A percentile compares a stretch with the other conserved stretches of the same genome.
Evolutionary conservation across 1,140 invertebrate species (phyloP).

Genomic region (Globodera rostochiensis): DNA sequence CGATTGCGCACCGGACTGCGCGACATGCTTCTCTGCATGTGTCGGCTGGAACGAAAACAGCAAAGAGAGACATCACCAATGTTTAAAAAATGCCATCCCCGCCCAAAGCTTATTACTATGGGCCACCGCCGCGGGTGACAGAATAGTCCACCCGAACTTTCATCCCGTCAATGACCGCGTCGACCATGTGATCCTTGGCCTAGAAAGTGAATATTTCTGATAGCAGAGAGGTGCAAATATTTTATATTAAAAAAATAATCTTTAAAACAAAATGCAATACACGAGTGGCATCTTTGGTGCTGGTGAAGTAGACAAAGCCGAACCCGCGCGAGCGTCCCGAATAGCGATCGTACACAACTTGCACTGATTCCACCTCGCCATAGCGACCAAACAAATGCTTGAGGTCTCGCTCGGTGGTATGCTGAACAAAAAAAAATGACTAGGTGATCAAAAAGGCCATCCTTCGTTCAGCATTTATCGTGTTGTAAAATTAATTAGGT

Average conservation of each 20-base stretch:
- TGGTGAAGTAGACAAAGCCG: conserved; percentile 93
- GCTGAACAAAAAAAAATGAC: not conserved
- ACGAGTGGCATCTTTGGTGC: conserved; percentile 82
- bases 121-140: conserved; percentile 73
- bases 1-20: conserved; percentile 30
- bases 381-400: conserved; percentile 42
- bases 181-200: conserved; percentile 88
- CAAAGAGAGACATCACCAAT: conserved; percentile 8
- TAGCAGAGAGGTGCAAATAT: not conserved
- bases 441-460: no score
- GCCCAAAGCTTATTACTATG: conserved; percentile 17
- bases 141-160: conserved; percentile 93
- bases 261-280: conserved; percentile 24
- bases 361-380: conserved; percentile 42
- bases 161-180: conserved; percentile 89
- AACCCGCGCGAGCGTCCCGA: conserved; percentile 90
- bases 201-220: conserved; percentile 25
- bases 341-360: conserved; percentile 47
- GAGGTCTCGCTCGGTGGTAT: conserved; percentile 39
- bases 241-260: not conserved
- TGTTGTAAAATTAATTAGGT: not conserved
- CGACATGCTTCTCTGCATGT: conserved; percentile 9
- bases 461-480: not conserved
- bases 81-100: not conserved
- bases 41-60: conserved; percentile 14